Percentiles rank a stretch among this genome's conserved stretches.
phyloP scores from a whole-genome alignment of 2,888 invertebrate genomes.

The Drosophila atripex region DNA sequence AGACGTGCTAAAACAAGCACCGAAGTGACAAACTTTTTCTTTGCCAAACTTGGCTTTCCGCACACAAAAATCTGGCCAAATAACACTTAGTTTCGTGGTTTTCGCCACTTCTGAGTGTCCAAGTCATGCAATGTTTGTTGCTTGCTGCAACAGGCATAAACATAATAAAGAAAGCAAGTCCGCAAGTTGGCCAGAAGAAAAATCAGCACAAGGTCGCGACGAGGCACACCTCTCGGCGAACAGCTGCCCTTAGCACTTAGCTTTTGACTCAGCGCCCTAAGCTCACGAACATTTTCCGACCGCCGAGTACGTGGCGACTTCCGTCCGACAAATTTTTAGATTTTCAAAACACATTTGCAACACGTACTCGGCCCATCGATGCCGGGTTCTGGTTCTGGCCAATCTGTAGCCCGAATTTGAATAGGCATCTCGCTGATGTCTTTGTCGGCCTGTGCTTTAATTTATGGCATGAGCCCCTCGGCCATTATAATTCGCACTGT shows the following conservation, averaged over 20 bases:
- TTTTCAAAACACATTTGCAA: slow-evolving; percentile 61
- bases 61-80: slow-evolving; percentile 18
- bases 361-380: slow-evolving; percentile 52
- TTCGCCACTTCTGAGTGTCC: slow-evolving; percentile 25
- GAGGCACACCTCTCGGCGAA: slow-evolving; percentile 25
- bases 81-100: slow-evolving; percentile 8
- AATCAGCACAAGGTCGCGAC: slow-evolving; percentile 36
- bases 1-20: slow-evolving; percentile 39
- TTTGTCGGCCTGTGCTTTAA: slow-evolving; percentile 42
- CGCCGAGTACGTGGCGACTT: slow-evolving; percentile 38
- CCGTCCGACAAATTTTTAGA: slow-evolving; percentile 57
- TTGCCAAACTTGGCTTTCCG: slow-evolving; percentile 37
- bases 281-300: slow-evolving; percentile 19
- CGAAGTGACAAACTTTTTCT: slow-evolving; percentile 35
- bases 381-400: slow-evolving; percentile 1
- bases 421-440: slow-evolving; percentile 60
- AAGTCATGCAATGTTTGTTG: slow-evolving; percentile 28
- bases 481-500: slow-evolving; percentile 69
- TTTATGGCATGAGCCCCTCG: slow-evolving; percentile 52
- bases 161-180: slow-evolving; percentile 23
- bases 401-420: slow-evolving; percentile 46
- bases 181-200: slow-evolving; percentile 14
- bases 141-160: slow-evolving; percentile 43
- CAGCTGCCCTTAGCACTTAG: slow-evolving; percentile 31
- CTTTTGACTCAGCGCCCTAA: slow-evolving; percentile 21